phyloP scores from a whole-genome alignment of 2,113 vertebrate species.

The Trinectes maculatus region DNA sequence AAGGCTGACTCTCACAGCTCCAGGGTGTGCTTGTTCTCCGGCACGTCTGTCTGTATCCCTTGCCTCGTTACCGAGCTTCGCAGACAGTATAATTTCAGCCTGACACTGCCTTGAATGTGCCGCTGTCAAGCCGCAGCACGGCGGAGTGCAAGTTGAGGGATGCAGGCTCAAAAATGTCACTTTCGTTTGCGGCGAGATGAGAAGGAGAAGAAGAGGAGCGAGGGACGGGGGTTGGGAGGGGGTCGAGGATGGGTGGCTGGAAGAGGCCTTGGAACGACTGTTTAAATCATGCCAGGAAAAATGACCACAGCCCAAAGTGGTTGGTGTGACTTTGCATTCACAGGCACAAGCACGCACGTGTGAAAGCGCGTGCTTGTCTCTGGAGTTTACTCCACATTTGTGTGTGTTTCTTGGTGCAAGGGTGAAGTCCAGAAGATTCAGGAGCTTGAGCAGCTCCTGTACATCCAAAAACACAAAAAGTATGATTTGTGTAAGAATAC shows the following conservation, averaged over 20 bases:
- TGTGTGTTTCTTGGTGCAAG: neutral
- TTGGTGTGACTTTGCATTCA: slow-evolving; percentile 30
- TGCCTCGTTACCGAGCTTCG: slow-evolving; percentile 78
- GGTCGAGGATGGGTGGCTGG: slow-evolving; percentile 57
- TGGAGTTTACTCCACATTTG: neutral
- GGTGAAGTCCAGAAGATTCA: neutral
- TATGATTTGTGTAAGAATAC: neutral
- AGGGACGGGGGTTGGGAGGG: slow-evolving; percentile 10
- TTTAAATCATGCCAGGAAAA: slow-evolving; percentile 77
- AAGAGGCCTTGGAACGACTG: slow-evolving; percentile 72
- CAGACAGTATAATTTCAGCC: slow-evolving; percentile 80
- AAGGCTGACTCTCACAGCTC: slow-evolving; percentile 71
- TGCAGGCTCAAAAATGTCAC: slow-evolving; percentile 79
- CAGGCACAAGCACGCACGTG: neutral
- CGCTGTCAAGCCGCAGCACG: slow-evolving; percentile 72
- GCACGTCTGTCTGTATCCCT: slow-evolving; percentile 61
- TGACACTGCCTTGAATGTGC: slow-evolving; percentile 77
- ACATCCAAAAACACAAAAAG: neutral
- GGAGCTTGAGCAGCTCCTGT: slow-evolving; percentile 16
- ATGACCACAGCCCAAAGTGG: slow-evolving; percentile 59
- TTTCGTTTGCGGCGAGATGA: slow-evolving; percentile 71
- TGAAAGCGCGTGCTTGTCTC: slow-evolving; percentile 15
- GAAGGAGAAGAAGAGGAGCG: slow-evolving; percentile 32
- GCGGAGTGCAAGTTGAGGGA: slow-evolving; percentile 72
- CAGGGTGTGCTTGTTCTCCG: slow-evolving; percentile 67